Evolutionary conservation across 2,113 vertebrate genomes (phyloP).

Genomic region (Nerophis ophidion): DNA sequence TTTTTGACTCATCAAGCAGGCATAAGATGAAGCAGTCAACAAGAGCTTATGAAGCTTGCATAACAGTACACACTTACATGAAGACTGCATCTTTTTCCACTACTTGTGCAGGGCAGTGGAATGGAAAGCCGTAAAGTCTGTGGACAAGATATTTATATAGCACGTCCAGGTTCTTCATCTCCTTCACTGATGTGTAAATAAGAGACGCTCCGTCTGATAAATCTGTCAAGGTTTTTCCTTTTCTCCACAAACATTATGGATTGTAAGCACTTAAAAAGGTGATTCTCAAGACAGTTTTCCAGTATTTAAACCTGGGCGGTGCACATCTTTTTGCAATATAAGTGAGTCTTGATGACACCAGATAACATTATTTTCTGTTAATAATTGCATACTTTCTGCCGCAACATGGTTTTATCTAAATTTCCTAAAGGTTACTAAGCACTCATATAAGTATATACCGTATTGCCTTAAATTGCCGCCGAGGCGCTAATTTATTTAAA

Average conservation of each 20-base stretch:
- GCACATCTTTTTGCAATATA: neutral
- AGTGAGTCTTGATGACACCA: neutral
- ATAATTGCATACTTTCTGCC: too few species aligned
- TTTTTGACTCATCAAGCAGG: neutral
- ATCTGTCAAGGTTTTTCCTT: constrained; percentile 71
- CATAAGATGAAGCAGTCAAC: neutral
- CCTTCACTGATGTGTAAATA: constrained; percentile 98
- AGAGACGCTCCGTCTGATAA: constrained; percentile 89
- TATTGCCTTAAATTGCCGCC: too few species aligned
- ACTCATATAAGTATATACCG: too few species aligned
- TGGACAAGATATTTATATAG: constrained; percentile 98
- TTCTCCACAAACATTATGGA: neutral
- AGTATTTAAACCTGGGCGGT: neutral
- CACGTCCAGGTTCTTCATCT: constrained; percentile 96
- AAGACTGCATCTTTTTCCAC: constrained; percentile 98
- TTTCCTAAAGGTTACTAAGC: too few species aligned
- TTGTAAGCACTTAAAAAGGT: neutral
- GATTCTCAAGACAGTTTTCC: neutral
- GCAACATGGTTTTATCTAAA: too few species aligned
- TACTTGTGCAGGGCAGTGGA: constrained; percentile 86
- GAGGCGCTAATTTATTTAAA: too few species aligned
- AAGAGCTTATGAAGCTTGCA: too few species aligned
- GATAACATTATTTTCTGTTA: too few species aligned
- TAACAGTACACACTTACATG: constrained; percentile 75
- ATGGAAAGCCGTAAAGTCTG: constrained; percentile 94